phyloP scores from a whole-genome alignment of 1,140 invertebrate genomes.

The Lethocerus indicus region DNA sequence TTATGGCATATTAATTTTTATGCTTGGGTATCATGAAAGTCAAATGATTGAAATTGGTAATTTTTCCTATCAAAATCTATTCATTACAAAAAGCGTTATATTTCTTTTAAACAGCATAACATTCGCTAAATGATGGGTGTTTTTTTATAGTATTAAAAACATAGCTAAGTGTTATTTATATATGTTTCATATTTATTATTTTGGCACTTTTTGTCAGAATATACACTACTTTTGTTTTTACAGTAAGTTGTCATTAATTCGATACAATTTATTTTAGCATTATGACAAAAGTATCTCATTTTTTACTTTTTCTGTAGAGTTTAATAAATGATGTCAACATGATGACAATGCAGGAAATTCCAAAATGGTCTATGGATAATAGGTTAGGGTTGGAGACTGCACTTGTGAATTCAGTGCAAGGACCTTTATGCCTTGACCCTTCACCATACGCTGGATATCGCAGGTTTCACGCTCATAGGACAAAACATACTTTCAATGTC shows the following conservation, averaged over 20 bases:
- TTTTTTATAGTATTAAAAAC: no score
- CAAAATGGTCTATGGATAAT: conserved; percentile 59
- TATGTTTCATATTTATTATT: no score
- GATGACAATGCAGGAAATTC: conserved; percentile 36
- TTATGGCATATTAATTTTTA: background rate
- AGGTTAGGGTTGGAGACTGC: conserved; percentile 62
- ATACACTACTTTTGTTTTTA: no score
- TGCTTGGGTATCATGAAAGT: background rate
- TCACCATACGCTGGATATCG: conserved; percentile 58
- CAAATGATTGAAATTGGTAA: background rate
- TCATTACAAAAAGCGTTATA: no score
- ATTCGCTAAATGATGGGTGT: no score
- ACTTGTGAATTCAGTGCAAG: conserved; percentile 62
- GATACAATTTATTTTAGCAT: no score
- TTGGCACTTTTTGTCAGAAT: no score
- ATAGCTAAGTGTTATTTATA: no score
- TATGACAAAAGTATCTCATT: no score
- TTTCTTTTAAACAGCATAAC: no score
- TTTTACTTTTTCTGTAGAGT: conserved; percentile 37
- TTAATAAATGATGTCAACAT: conserved; percentile 55
- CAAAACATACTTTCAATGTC: conserved; percentile 54
- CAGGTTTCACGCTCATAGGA: conserved; percentile 49
- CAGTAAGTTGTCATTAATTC: no score
- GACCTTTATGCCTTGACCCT: conserved; percentile 73
- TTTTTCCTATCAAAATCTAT: no score